Percentiles rank a stretch among this genome's conserved stretches.
phyloP scores from a whole-genome alignment of 2,797 vertebrate species.

The Lycodopsis pacificus region DNA sequence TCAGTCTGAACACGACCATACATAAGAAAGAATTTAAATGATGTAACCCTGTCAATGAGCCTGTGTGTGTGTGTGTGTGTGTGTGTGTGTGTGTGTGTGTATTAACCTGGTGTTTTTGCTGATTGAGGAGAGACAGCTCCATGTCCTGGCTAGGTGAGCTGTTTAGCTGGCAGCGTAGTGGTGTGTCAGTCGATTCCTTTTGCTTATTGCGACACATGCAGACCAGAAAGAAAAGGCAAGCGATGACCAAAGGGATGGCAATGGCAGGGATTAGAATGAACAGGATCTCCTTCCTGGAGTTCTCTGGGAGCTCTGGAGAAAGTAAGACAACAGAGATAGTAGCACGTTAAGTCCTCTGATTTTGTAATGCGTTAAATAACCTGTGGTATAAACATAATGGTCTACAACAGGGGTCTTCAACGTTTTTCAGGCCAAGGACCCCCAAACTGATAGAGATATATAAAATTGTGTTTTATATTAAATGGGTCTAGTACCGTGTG shows the following conservation, averaged over 20 bases:
- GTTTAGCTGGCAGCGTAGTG: constrained; percentile 89
- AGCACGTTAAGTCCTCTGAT: neutral
- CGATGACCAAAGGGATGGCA: constrained; percentile 92
- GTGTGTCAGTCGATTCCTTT: constrained; percentile 87
- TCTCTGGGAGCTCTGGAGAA: constrained; percentile 88
- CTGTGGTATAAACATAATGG: neutral
- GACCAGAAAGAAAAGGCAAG: constrained; percentile 96
- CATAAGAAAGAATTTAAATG: neutral
- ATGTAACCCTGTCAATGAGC: neutral
- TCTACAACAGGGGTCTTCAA: neutral
- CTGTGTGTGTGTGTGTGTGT: neutral
- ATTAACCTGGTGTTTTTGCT: constrained; percentile 92
- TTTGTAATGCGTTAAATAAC: neutral
- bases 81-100: neutral
- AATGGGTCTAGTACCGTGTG: too few species aligned
- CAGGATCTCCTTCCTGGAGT: constrained; percentile 93
- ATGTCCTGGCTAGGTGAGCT: constrained; percentile 92
- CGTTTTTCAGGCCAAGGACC: too few species aligned
- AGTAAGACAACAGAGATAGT: neutral
- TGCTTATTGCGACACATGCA: constrained; percentile 98
- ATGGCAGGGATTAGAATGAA: constrained; percentile 96
- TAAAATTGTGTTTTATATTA: too few species aligned
- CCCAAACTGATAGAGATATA: too few species aligned
- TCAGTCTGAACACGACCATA: neutral
- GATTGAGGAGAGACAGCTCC: constrained; percentile 93